These are phyloP conservation scores for Sitophilus oryzae DNA, from an alignment of 1,140 invertebrate species.

Conservation along the genomic window DNA sequence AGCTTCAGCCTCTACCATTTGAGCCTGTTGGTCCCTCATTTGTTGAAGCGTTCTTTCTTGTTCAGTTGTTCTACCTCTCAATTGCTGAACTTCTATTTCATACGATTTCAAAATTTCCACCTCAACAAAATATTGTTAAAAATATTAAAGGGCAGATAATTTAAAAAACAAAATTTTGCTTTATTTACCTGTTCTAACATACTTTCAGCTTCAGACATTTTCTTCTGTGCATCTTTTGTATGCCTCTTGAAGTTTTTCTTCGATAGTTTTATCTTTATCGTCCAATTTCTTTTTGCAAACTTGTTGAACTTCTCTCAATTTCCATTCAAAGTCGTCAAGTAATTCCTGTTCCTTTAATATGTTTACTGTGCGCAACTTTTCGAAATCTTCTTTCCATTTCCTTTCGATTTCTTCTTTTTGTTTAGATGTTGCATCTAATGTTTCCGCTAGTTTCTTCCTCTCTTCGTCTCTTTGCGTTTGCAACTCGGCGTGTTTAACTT, in stretches of 20 bases:
- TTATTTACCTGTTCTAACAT: conserved; percentile 42
- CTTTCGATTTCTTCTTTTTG: conserved; percentile 53
- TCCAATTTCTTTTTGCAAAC: conserved; percentile 56
- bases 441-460: conserved; percentile 49
- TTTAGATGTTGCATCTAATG: conserved; percentile 53
- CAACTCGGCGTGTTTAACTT: conserved; percentile 40
- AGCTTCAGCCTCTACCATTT: conserved; percentile 51
- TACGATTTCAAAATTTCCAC: conserved; percentile 51
- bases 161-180: conserved; percentile 1
- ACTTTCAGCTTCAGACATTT: conserved; percentile 44
- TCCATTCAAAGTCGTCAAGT: conserved; percentile 65
- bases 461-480: conserved; percentile 46
- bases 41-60: conserved; percentile 52
- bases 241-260: conserved; percentile 48
- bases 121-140: conserved; percentile 30
- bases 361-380: conserved; percentile 52
- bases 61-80: conserved; percentile 53
- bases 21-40: conserved; percentile 52
- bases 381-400: conserved; percentile 58
- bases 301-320: conserved; percentile 58
- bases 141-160: background rate
- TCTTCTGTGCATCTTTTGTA: conserved; percentile 46
- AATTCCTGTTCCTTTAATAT: conserved; percentile 56
- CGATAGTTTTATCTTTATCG: conserved; percentile 48
- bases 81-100: conserved; percentile 54